These are phyloP conservation scores for Aphidius ervi DNA, from an alignment of 1,140 invertebrate genomes.

Conservation along the genomic window DNA sequence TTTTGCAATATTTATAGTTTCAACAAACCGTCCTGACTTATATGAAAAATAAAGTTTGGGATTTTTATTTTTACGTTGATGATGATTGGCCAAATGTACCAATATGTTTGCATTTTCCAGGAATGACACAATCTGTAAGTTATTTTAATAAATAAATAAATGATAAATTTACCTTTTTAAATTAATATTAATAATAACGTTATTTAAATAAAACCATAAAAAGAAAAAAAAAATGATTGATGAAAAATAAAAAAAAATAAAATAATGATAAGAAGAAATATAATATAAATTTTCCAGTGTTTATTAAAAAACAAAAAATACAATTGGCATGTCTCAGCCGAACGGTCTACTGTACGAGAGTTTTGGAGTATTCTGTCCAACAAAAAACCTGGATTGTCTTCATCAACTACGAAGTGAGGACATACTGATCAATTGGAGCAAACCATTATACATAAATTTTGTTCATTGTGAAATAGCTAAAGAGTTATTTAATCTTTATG, in stretches of 20 bases:
- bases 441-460: slow-evolving; percentile 77
- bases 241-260: neutral
- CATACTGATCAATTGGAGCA: slow-evolving; percentile 70
- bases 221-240: too few relatives aligned
- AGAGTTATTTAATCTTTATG: slow-evolving; percentile 64
- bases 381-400: slow-evolving; percentile 65
- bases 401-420: slow-evolving; percentile 68
- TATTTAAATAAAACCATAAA: neutral
- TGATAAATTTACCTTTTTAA: neutral
- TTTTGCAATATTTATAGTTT: slow-evolving; percentile 60
- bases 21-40: slow-evolving; percentile 83
- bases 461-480: slow-evolving; percentile 73
- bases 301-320: too few relatives aligned
- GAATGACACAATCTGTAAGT: slow-evolving; percentile 77
- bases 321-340: slow-evolving; percentile 53
- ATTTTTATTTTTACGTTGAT: slow-evolving; percentile 83
- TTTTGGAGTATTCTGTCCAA: slow-evolving; percentile 77
- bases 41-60: slow-evolving; percentile 79
- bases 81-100: slow-evolving; percentile 79
- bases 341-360: slow-evolving; percentile 74
- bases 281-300: neutral
- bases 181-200: neutral
- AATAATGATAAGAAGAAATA: neutral
- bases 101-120: slow-evolving; percentile 78
- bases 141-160: slow-evolving; percentile 8